Conservation (phyloP, 2,888 invertebrate genomes). For the Bombyx huttoni region DNA sequence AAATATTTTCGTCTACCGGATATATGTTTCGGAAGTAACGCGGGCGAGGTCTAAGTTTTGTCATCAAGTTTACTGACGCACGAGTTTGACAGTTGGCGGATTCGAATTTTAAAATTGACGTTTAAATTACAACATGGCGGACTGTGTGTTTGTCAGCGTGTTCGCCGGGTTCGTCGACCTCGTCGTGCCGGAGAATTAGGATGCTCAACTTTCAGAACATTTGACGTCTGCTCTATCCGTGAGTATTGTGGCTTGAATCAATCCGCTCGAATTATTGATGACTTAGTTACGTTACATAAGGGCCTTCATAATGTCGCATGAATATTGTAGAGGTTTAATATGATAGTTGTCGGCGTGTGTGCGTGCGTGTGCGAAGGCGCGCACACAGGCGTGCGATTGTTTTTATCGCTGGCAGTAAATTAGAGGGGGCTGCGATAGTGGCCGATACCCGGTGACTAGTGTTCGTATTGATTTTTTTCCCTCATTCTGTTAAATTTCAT, state of each 20-base stretch:
- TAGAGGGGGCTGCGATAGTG: slow-evolving; percentile 59
- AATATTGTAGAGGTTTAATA: slow-evolving; percentile 45
- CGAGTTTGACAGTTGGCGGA: slow-evolving; percentile 43
- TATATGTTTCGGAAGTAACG: slow-evolving; percentile 1
- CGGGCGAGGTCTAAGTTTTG: slow-evolving; percentile 14
- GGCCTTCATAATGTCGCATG: slow-evolving; percentile 45
- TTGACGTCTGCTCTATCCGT: slow-evolving; percentile 65
- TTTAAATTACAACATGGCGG: slow-evolving; percentile 58
- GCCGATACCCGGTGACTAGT: slow-evolving; percentile 48
- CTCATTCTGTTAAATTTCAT: slow-evolving; percentile 72
- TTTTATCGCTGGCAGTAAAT: slow-evolving; percentile 65
- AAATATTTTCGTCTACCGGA: slow-evolving; percentile 2
- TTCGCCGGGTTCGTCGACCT: slow-evolving; percentile 52
- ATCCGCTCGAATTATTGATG: slow-evolving; percentile 43
- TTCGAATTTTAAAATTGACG: slow-evolving; percentile 28
- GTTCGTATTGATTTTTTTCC: slow-evolving; percentile 69
- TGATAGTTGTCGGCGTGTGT: slow-evolving; percentile 19
- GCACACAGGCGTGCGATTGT: slow-evolving; percentile 43
- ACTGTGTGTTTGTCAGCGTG: slow-evolving; percentile 51
- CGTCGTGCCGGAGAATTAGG: slow-evolving; percentile 30
- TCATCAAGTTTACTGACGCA: slow-evolving; percentile 25
- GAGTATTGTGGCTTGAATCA: slow-evolving; percentile 23
- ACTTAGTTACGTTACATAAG: slow-evolving; percentile 35
- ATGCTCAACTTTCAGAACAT: slow-evolving; percentile 65
- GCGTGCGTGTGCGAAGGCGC: slow-evolving; percentile 18